Evolutionary conservation across 2,113 vertebrate genomes (phyloP).

Genomic region (Geococcyx californianus): DNA sequence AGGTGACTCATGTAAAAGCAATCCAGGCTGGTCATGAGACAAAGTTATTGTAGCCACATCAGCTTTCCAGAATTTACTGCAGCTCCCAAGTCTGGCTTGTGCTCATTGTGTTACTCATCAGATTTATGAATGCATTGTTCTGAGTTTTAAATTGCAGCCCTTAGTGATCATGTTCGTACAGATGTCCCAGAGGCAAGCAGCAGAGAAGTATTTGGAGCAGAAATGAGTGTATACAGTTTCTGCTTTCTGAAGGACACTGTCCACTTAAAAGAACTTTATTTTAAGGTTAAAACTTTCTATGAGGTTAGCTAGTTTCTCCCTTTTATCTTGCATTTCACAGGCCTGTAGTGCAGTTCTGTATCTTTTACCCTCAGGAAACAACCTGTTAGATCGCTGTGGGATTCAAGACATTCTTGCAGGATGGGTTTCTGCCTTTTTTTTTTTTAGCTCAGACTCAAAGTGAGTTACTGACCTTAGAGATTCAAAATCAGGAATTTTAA

Average conservation of each 20-base stretch:
- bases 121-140: constrained; percentile 56
- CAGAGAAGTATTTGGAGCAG: not conserved
- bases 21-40: constrained; percentile 47
- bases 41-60: constrained; percentile 56
- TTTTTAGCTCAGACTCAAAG: not conserved
- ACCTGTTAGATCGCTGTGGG: not conserved
- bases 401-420: not conserved
- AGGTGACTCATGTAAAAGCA: constrained; percentile 51
- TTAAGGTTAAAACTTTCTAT: not conserved
- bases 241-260: not conserved
- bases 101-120: constrained; percentile 40
- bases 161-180: not conserved
- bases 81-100: constrained; percentile 21
- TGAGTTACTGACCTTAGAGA: not conserved
- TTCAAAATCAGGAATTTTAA: constrained; percentile 21
- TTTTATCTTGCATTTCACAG: not conserved
- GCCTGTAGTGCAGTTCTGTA: not conserved
- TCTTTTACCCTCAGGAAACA: not conserved
- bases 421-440: not conserved
- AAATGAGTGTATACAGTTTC: not conserved
- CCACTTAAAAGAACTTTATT: not conserved
- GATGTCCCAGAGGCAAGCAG: not conserved
- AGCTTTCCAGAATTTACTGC: constrained; percentile 58
- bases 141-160: constrained; percentile 1
- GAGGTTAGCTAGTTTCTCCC: not conserved